Evolutionary conservation across 2,113 vertebrate species (phyloP).

Genomic region (Proteles cristata): DNA sequence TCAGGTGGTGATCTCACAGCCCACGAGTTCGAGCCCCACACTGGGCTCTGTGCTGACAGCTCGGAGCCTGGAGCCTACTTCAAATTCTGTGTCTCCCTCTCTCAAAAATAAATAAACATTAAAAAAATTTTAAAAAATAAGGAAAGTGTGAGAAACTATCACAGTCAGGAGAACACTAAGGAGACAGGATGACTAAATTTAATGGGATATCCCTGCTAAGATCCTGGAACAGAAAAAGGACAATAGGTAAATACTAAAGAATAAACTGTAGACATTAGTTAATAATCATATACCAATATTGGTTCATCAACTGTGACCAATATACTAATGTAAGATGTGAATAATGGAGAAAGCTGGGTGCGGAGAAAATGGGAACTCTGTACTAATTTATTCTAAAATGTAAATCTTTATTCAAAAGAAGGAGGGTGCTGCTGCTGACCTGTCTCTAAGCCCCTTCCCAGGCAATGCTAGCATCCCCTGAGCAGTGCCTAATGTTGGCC

Average conservation of each 20-base stretch:
- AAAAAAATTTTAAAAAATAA: too few relatives aligned
- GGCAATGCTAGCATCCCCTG: rapidly evolving
- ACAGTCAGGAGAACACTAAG: not conserved
- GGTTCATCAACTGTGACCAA: not conserved
- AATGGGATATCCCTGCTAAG: not conserved
- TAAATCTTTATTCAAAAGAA: not conserved
- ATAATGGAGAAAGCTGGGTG: not conserved
- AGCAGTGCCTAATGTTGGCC: not conserved
- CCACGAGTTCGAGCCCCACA: too few relatives aligned
- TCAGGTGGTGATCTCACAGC: too few relatives aligned
- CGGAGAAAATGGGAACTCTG: not conserved
- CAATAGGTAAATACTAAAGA: not conserved
- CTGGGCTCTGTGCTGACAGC: too few relatives aligned
- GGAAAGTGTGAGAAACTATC: not conserved
- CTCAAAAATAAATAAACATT: too few relatives aligned
- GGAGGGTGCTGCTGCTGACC: too few relatives aligned
- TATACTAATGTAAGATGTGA: not conserved
- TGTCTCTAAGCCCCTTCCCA: not conserved
- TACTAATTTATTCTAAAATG: not conserved
- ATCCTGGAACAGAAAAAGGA: not conserved
- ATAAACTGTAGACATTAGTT: not conserved
- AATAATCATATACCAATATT: not conserved
- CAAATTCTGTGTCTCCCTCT: too few relatives aligned
- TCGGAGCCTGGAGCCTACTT: too few relatives aligned
- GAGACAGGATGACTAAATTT: not conserved